A percentile compares a stretch with the other conserved stretches of the same genome.
phyloP scores from a whole-genome alignment of 2,797 vertebrate species.

The Rhinophrynus dorsalis region DNA sequence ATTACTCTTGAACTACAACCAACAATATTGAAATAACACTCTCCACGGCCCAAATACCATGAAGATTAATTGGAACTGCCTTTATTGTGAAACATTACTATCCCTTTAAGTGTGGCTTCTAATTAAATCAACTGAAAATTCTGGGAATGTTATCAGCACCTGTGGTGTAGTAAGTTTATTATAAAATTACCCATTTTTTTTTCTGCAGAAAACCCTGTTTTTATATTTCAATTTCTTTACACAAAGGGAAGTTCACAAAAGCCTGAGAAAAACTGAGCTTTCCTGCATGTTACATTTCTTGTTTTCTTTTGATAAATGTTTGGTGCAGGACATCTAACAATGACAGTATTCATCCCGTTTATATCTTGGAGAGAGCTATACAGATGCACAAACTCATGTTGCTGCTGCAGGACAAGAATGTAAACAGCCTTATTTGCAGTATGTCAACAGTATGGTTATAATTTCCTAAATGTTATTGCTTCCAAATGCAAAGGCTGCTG shows the following conservation, averaged over 20 bases:
- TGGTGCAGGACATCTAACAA: conserved; percentile 1
- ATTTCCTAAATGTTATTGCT: conserved; percentile 64
- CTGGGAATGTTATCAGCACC: no score
- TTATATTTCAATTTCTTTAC: background rate
- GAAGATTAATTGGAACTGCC: no score
- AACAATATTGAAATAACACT: no score
- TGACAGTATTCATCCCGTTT: conserved; percentile 14
- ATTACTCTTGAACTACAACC: no score
- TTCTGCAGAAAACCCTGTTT: no score
- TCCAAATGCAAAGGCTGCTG: conserved; percentile 55
- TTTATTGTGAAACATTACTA: no score
- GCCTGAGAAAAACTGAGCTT: background rate
- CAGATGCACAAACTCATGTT: conserved; percentile 9
- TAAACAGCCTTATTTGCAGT: conserved; percentile 70
- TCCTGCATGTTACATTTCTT: background rate
- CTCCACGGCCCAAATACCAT: no score
- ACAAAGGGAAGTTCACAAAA: background rate
- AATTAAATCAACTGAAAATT: no score
- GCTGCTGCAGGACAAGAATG: conserved; percentile 64
- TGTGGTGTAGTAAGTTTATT: no score
- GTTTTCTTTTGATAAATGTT: background rate
- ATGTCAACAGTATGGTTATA: conserved; percentile 64
- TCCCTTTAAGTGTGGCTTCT: no score
- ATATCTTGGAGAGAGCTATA: conserved; percentile 10
- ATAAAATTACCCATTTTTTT: no score